phyloP scores from a whole-genome alignment of 2,797 vertebrate genomes.

The Aphelocoma californica region DNA sequence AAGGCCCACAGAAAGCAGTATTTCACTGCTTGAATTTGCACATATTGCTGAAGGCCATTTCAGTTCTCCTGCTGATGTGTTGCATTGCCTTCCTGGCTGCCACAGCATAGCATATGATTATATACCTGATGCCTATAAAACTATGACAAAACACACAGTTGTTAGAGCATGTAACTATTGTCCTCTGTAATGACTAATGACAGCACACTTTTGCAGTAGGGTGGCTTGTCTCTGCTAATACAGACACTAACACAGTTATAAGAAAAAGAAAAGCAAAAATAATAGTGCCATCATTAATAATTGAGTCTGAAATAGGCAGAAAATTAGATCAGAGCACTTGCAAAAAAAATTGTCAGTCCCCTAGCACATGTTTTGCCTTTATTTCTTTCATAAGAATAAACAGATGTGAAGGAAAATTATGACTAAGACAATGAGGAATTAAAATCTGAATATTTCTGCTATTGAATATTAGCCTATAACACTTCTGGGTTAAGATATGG shows the following conservation, averaged over 20 bases:
- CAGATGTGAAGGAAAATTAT: background rate
- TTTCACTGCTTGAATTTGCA: conserved; percentile 39
- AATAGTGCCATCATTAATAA: background rate
- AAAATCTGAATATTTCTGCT: background rate
- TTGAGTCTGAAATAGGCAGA: background rate
- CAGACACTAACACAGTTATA: background rate
- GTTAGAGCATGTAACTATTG: background rate
- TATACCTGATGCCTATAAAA: background rate
- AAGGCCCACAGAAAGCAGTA: conserved; percentile 37
- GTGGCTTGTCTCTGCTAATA: background rate
- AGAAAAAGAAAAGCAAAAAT: background rate
- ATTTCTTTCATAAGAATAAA: background rate
- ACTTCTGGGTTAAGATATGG: background rate
- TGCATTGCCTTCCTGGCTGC: conserved; percentile 17
- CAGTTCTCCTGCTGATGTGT: background rate
- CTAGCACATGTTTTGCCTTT: background rate
- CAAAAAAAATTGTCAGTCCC: background rate
- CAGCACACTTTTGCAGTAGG: background rate
- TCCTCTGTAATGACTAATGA: background rate
- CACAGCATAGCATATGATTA: background rate
- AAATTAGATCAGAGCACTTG: background rate
- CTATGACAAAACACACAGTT: background rate
- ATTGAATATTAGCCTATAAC: background rate
- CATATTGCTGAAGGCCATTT: conserved; percentile 17
- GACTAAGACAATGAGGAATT: background rate